A percentile compares a stretch with the other conserved stretches of the same genome.
phyloP scores from a whole-genome alignment of 2,888 invertebrate genomes.

The Acanthosepion esculentum region DNA sequence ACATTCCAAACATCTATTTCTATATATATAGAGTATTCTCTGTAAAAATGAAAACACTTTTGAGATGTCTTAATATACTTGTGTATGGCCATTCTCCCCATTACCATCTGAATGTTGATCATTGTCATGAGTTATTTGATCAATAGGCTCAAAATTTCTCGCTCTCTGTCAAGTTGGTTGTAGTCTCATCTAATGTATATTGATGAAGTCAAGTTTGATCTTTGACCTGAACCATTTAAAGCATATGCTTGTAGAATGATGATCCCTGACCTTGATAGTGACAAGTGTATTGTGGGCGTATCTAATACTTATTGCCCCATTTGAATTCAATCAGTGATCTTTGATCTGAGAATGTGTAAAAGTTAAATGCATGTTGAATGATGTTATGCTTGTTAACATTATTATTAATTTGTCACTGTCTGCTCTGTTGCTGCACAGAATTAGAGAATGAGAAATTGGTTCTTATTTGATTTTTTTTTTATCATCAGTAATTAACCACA shows the following conservation, averaged over 20 bases:
- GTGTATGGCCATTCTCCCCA: neutral
- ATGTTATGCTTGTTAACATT: neutral
- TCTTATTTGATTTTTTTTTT: too few species aligned
- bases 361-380: neutral
- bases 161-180: neutral
- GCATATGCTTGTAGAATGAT: neutral
- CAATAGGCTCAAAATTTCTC: neutral
- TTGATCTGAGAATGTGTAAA: neutral
- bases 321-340: neutral
- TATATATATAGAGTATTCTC: too few species aligned
- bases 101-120: neutral
- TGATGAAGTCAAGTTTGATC: conserved; percentile 8
- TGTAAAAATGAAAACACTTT: too few species aligned
- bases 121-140: neutral
- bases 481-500: too few species aligned
- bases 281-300: neutral
- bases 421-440: neutral
- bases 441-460: neutral
- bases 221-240: neutral
- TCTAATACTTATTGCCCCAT: neutral
- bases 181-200: neutral
- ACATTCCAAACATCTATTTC: too few species aligned
- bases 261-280: neutral
- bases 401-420: neutral
- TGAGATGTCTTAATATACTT: too few species aligned